Evolutionary conservation across 2,113 vertebrate genomes (phyloP).

Genomic region (Rynchops niger): DNA sequence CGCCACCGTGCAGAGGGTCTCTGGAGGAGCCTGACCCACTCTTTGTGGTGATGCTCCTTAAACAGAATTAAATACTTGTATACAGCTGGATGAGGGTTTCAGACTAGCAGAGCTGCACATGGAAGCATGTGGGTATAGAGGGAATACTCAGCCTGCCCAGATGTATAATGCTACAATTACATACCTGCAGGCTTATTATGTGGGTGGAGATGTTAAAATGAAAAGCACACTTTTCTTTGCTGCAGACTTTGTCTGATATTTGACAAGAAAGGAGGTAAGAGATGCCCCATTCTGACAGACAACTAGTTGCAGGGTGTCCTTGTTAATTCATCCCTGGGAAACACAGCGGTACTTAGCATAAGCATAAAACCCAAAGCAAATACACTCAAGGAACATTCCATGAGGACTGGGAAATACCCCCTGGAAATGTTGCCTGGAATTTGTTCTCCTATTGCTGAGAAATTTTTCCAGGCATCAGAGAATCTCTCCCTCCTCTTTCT

Average conservation of each 20-base stretch:
- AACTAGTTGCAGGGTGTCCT: neutral
- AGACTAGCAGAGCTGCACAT: neutral
- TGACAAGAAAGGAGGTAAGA: neutral
- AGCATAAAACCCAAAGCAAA: neutral
- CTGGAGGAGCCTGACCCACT: neutral
- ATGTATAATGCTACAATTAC: neutral
- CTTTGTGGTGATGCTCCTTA: neutral
- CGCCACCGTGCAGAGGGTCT: neutral
- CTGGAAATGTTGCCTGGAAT: neutral
- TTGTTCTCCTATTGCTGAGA: neutral
- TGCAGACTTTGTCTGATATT: neutral
- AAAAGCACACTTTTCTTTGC: neutral
- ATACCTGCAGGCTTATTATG: neutral
- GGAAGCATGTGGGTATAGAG: accelerated
- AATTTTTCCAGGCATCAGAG: neutral
- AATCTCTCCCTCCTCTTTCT: neutral
- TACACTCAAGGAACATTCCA: neutral
- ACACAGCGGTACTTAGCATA: neutral
- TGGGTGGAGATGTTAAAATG: neutral
- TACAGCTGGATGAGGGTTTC: neutral
- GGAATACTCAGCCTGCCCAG: neutral
- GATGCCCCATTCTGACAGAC: neutral
- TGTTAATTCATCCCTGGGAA: neutral
- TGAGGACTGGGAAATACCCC: neutral
- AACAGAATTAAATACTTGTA: neutral